These are phyloP conservation scores for Thomomys bottae DNA, from an alignment of 2,113 vertebrate genomes.

Conservation along the genomic window DNA sequence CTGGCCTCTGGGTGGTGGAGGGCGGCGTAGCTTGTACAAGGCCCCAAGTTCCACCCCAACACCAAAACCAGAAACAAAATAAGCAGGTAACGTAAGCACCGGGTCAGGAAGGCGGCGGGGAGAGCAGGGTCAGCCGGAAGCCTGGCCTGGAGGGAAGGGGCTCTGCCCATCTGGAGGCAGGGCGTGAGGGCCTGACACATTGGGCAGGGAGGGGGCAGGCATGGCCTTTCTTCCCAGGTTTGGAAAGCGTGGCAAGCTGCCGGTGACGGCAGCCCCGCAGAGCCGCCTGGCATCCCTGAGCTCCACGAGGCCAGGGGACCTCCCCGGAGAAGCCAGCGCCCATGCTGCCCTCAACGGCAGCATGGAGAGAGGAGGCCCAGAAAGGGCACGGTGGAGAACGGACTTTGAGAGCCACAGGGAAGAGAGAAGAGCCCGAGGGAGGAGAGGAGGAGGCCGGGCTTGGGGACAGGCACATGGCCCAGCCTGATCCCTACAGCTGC, in stretches of 20 bases:
- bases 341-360: not conserved
- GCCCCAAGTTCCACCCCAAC: not conserved
- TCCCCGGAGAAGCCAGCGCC: not conserved
- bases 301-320: fast-evolving
- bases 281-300: fast-evolving
- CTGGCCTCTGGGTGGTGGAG: no score
- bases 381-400: not conserved
- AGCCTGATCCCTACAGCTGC: not conserved
- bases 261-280: fast-evolving
- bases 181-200: no score
- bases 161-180: no score
- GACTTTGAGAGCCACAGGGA: not conserved
- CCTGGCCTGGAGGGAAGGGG: no score
- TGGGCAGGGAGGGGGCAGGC: not conserved
- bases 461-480: not conserved
- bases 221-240: no score
- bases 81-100: no score
- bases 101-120: no score
- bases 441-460: not conserved
- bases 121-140: no score
- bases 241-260: not conserved
- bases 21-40: not conserved
- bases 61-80: not conserved
- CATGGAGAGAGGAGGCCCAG: no score
- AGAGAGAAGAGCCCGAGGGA: not conserved